Evolutionary conservation across 1,140 invertebrate genomes (phyloP).

Genomic region (Eriosoma lanigerum): DNA sequence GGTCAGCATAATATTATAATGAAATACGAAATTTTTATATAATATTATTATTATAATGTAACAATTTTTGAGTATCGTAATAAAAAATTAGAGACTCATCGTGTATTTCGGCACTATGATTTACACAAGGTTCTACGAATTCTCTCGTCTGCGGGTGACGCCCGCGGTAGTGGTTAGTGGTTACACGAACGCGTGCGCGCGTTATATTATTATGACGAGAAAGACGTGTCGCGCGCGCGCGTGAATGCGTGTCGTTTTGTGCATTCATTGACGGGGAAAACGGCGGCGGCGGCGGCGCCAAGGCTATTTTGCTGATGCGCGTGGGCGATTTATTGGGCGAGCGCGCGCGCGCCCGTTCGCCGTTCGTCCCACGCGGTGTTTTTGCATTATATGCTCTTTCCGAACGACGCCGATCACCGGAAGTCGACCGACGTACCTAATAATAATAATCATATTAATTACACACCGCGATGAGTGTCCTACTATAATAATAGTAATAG

Average conservation of each 20-base stretch:
- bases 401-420: not conserved
- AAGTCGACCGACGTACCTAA: not conserved
- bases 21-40: no score
- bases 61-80: not conserved
- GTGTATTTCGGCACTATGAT: not conserved
- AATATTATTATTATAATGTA: no score
- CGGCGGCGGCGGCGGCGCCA: not conserved
- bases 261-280: constrained; percentile 19
- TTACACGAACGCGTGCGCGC: no score
- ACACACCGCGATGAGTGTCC: no score
- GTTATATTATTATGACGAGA: no score
- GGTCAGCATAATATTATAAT: no score
- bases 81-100: no score
- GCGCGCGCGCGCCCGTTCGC: not conserved
- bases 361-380: not conserved
- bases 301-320: not conserved
- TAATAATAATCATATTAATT: no score
- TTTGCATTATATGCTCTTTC: not conserved
- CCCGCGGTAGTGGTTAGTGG: no score
- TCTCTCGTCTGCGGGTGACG: no score
- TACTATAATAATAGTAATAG: no score
- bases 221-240: not conserved
- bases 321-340: not conserved
- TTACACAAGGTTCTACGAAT: not conserved
- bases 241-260: not conserved